These are phyloP conservation scores for Polyommatus icarus DNA, from an alignment of 2,888 invertebrate genomes.

Conservation along the genomic window DNA sequence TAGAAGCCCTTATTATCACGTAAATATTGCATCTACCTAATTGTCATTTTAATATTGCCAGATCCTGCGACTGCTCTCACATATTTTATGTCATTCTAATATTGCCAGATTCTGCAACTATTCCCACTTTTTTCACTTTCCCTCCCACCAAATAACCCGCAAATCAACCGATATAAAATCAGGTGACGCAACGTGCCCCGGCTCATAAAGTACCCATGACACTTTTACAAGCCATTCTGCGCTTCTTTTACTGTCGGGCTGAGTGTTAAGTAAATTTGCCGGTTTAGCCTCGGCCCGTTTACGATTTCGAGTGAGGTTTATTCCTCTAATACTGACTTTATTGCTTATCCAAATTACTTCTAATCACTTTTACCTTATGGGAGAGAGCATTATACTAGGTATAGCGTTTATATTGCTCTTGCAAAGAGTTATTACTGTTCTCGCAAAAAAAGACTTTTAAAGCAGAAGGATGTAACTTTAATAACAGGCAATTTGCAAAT, in stretches of 20 bases:
- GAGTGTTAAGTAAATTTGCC: slow-evolving; percentile 52
- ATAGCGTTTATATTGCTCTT: too few species aligned
- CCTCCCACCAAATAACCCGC: neutral
- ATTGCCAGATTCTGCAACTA: neutral
- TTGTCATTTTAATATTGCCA: too few species aligned
- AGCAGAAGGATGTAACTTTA: too few species aligned
- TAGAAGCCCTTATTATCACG: too few species aligned
- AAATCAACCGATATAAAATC: slow-evolving; percentile 10
- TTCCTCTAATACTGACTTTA: slow-evolving; percentile 46
- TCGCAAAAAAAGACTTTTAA: too few species aligned
- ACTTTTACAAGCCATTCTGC: slow-evolving; percentile 53
- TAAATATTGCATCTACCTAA: too few species aligned
- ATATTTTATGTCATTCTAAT: neutral
- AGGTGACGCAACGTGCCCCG: slow-evolving; percentile 1
- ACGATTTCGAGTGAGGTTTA: slow-evolving; percentile 45
- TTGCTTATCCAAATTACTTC: slow-evolving; percentile 31
- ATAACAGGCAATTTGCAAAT: too few species aligned
- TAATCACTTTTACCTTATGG: slow-evolving; percentile 15
- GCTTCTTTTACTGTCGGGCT: slow-evolving; percentile 49
- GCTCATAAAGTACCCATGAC: slow-evolving; percentile 48
- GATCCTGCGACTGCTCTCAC: too few species aligned
- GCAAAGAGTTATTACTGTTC: too few species aligned
- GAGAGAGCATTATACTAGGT: neutral
- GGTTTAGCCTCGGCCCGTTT: slow-evolving; percentile 44
- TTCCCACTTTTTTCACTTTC: neutral